Evolutionary conservation across 1,140 invertebrate genomes (phyloP), one percentile per base, ranked within the genome.

Genomic region (Eupristina koningsbergeri): DNA sequence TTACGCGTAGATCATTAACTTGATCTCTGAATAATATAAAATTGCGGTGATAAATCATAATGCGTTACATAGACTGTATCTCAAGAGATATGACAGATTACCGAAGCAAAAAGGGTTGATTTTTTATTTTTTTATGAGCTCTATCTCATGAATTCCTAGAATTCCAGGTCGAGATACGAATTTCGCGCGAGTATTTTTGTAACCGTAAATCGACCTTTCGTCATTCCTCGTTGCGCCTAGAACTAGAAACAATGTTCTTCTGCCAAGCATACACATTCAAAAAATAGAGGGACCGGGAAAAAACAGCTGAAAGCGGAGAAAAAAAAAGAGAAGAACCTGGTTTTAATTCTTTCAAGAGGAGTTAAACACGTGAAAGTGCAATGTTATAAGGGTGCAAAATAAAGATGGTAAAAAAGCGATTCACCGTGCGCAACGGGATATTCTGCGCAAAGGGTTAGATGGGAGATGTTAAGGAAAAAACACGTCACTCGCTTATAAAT

Each of bases 191-290:
- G 87, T 89, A 91, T 88, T 91, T 91, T 91, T 89, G 88, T 89
- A 91, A 91, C 91, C 89, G 91, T 91, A 91, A 92, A 92, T 92
- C 87, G 88, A 88, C 83, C 87, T 91, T 89, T 91, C 91, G 91
- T 90, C 89, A 92, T 91, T 86, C 88, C 84, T 86, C 67, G 45
- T 22, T 15, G 17, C 45, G 69, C 61, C 26, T 53, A 47, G 77
- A 53, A 58, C 53, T 45, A 74, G n/a, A 87, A 85, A 83, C 81
- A 83, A 86, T 83, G 81, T 83, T 85, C 84, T 85, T 86, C 80
- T 50, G 31, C 47, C 63, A 63, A 7, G 22, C 36, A 58, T 58
- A 8, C 67, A 26, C 50, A n/a, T 47, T 26, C 71, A 53, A 36
- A 80, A 69, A 61, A 58, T 13, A 22, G 5, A 6, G 53, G 26